Percentiles rank a stretch among this genome's conserved stretches.
These are phyloP conservation scores for Epinephelus lanceolatus DNA, from an alignment of 2,113 vertebrate genomes.

Conservation along the genomic window DNA sequence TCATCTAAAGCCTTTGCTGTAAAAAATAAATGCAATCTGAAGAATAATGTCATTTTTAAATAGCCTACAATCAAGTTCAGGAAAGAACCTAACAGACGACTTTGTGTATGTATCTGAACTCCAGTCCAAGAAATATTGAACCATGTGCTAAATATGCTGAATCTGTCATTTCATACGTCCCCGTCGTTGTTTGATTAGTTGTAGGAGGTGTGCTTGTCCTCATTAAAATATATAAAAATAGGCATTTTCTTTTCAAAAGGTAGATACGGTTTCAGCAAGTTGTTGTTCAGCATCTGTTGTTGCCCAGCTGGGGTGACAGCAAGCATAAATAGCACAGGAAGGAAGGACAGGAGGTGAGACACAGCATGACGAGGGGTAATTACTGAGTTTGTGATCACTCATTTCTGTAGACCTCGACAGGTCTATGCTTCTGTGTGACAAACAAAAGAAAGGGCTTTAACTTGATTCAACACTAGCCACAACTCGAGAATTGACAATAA, in stretches of 20 bases:
- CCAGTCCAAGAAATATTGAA: conserved; percentile 52
- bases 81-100: conserved; percentile 22
- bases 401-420: conserved; percentile 47
- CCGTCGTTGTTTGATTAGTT: conserved; percentile 58
- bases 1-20: conserved; percentile 49
- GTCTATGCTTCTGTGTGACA: conserved; percentile 46
- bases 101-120: conserved; percentile 53
- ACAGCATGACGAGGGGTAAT: conserved; percentile 58
- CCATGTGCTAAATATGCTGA: conserved; percentile 65
- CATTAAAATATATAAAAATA: conserved; percentile 86
- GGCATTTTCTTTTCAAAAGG: conserved; percentile 81
- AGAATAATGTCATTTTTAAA: conserved; percentile 44
- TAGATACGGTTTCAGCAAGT: conserved; percentile 71
- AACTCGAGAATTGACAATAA: conserved; percentile 67
- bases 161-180: conserved; percentile 50
- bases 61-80: conserved; percentile 37
- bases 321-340: conserved; percentile 71
- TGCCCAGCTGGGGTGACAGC: conserved; percentile 60
- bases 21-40: conserved; percentile 56
- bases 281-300: conserved; percentile 69
- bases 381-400: conserved; percentile 54
- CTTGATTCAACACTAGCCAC: conserved; percentile 62
- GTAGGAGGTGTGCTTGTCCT: conserved; percentile 85
- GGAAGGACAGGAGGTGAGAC: conserved; percentile 66
- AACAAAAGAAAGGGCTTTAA: conserved; percentile 55